A percentile compares a stretch with the other conserved stretches of the same genome.
phyloP scores from a whole-genome alignment of 2,797 vertebrate species.

The Coregonus ussuriensis region DNA sequence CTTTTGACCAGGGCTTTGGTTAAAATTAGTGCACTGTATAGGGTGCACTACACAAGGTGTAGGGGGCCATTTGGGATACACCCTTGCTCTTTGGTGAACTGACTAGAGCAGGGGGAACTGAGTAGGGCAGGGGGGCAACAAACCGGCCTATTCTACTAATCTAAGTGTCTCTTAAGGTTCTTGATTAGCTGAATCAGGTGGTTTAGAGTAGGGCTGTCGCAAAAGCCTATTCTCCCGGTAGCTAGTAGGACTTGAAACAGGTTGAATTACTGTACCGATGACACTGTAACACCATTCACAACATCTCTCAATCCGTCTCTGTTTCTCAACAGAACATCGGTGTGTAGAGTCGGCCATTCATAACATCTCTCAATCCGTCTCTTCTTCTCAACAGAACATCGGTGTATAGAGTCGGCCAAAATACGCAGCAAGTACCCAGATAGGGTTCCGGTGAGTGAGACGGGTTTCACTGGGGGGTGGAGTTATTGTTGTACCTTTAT shows the following conservation, averaged over 20 bases:
- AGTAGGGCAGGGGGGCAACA: too few species aligned
- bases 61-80: not conserved
- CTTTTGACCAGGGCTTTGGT: not conserved
- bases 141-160: not conserved
- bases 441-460: constrained; percentile 90
- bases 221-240: not conserved
- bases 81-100: not conserved
- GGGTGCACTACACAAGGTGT: not conserved
- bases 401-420: constrained; percentile 94
- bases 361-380: not conserved
- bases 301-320: not conserved
- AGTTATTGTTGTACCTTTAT: not conserved
- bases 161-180: not conserved
- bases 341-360: too few species aligned
- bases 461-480: rapidly evolving
- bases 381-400: constrained; percentile 83
- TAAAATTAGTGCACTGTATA: not conserved
- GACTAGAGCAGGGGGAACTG: not conserved
- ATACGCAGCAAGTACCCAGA: constrained; percentile 97
- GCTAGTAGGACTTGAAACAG: not conserved
- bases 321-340: too few species aligned
- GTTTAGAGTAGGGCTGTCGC: not conserved
- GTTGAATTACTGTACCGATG: not conserved
- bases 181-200: not conserved
- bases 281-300: not conserved